phyloP scores from a whole-genome alignment of 1,140 invertebrate species.

The Antheraea mylitta region DNA sequence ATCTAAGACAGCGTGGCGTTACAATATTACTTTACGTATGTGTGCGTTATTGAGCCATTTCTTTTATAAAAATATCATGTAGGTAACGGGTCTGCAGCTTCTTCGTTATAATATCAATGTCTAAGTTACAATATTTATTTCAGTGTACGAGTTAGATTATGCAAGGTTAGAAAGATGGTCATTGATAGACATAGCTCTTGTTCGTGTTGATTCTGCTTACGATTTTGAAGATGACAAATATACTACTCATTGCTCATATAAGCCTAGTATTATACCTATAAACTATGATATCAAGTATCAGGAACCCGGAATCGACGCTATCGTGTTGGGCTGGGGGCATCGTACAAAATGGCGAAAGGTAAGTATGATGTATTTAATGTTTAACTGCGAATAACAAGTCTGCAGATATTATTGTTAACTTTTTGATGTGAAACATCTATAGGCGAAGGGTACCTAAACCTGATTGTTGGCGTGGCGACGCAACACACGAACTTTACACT shows the following conservation, averaged over 20 bases:
- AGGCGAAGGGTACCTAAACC: too few relatives aligned
- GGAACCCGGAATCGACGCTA: conserved; percentile 29
- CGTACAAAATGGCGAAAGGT: conserved; percentile 30
- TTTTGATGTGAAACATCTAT: too few relatives aligned
- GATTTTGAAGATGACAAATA: conserved; percentile 24
- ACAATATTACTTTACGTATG: too few relatives aligned
- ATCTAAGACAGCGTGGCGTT: too few relatives aligned
- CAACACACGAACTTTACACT: too few relatives aligned
- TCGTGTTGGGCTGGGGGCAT: conserved; percentile 48
- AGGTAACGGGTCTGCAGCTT: too few relatives aligned
- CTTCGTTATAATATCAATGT: too few relatives aligned
- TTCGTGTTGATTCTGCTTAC: conserved; percentile 39
- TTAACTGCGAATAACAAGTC: too few relatives aligned
- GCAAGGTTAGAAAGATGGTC: conserved; percentile 39
- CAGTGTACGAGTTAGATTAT: conserved; percentile 42
- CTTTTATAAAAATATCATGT: too few relatives aligned
- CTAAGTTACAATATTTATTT: conserved; percentile 11
- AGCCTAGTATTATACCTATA: conserved; percentile 29
- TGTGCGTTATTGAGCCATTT: too few relatives aligned
- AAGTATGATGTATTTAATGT: conserved; percentile 7
- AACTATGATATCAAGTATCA: conserved; percentile 43
- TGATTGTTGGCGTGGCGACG: too few relatives aligned
- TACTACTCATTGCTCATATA: conserved; percentile 26
- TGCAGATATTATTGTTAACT: too few relatives aligned
- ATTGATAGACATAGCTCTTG: conserved; percentile 41